Conservation (phyloP, 2,888 invertebrate genomes). For the Gandaritis pyraliata region DNA sequence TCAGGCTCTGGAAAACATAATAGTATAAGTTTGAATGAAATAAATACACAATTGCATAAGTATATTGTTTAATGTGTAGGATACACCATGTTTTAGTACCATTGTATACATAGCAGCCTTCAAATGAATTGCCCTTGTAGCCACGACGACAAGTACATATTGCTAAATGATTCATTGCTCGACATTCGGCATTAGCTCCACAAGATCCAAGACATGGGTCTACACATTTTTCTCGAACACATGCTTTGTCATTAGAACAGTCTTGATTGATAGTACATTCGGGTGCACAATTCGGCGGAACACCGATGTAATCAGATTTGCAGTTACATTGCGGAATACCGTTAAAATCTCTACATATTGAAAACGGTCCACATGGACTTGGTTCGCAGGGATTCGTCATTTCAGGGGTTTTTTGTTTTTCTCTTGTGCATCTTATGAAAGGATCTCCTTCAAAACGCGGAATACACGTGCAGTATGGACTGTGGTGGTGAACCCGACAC, state of each 20-base stretch:
- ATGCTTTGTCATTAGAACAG: constrained; percentile 89
- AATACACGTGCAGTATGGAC: constrained; percentile 90
- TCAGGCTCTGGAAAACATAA: constrained; percentile 56
- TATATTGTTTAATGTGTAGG: no score
- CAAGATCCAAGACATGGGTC: constrained; percentile 89
- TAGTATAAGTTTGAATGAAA: background rate
- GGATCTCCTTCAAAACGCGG: constrained; percentile 90
- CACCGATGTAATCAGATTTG: constrained; percentile 86
- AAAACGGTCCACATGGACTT: constrained; percentile 89
- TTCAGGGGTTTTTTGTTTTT: constrained; percentile 83
- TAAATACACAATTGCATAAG: no score
- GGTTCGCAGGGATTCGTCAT: constrained; percentile 82
- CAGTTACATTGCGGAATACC: constrained; percentile 86
- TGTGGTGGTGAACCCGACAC: constrained; percentile 88
- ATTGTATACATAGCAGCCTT: constrained; percentile 66
- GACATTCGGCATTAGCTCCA: constrained; percentile 88
- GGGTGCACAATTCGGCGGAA: constrained; percentile 89
- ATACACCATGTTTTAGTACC: constrained; percentile 51
- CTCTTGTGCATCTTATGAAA: constrained; percentile 81
- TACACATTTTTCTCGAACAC: constrained; percentile 89
- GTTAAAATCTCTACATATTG: constrained; percentile 83
- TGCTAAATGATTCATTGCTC: constrained; percentile 90
- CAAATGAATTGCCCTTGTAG: constrained; percentile 90
- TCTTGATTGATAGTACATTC: constrained; percentile 91
- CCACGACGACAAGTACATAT: constrained; percentile 88